Evolutionary conservation across 2,888 invertebrate genomes (phyloP).

Genomic region (Hemicrepidius hirtus): DNA sequence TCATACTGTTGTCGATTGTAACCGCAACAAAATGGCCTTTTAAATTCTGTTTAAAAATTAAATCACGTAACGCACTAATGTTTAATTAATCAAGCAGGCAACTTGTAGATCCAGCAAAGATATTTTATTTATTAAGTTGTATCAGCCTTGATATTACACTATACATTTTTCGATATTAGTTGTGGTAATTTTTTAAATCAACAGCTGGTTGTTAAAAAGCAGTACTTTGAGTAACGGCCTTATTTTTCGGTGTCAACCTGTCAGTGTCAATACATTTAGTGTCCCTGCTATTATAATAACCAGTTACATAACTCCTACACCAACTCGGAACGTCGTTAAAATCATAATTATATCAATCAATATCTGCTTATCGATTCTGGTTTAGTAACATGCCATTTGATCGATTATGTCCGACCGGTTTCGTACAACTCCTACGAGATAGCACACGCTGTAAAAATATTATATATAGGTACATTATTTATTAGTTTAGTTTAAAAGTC

Average conservation of each 20-base stretch:
- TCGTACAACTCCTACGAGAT: constrained; percentile 43
- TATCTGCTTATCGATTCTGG: constrained; percentile 56
- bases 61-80: too few species aligned
- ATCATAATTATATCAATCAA: constrained; percentile 61
- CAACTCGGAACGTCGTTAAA: constrained; percentile 58
- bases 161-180: too few species aligned
- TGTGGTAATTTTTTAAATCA: constrained; percentile 7
- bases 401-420: constrained; percentile 57
- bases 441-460: constrained; percentile 28
- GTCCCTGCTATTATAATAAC: constrained; percentile 50
- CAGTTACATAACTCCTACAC: constrained; percentile 57
- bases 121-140: too few species aligned
- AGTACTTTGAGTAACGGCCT: constrained; percentile 24
- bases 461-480: constrained; percentile 21
- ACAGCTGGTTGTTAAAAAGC: constrained; percentile 19
- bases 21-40: too few species aligned
- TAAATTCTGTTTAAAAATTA: too few species aligned
- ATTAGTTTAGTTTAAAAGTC: constrained; percentile 5
- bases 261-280: constrained; percentile 50
- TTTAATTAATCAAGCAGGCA: too few species aligned
- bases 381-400: constrained; percentile 57
- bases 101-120: too few species aligned
- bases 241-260: constrained; percentile 47
- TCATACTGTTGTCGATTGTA: too few species aligned
- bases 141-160: too few species aligned